phyloP scores from a whole-genome alignment of 2,797 vertebrate species.

The Cyprinella venusta region DNA sequence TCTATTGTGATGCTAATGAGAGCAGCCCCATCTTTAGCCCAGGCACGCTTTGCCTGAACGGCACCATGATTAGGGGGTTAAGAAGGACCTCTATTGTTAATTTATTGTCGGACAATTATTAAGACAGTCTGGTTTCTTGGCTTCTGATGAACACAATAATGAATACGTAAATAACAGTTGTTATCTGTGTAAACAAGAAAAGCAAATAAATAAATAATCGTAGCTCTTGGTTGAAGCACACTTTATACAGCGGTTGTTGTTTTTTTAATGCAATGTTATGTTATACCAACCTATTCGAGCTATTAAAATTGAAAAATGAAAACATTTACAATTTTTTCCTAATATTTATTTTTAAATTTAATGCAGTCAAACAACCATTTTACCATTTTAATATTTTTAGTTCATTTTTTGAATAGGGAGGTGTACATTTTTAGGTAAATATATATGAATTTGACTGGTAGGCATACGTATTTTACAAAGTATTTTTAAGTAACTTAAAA shows the following conservation, averaged over 20 bases:
- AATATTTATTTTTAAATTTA: not conserved
- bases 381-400: too few species aligned
- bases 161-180: slow-evolving; percentile 48
- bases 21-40: slow-evolving; percentile 54
- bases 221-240: not conserved
- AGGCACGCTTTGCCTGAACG: slow-evolving; percentile 66
- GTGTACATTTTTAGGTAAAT: too few species aligned
- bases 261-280: not conserved
- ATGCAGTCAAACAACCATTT: too few species aligned
- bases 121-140: slow-evolving; percentile 51
- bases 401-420: too few species aligned
- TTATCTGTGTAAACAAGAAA: slow-evolving; percentile 52
- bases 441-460: not conserved
- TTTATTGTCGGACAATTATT: slow-evolving; percentile 54
- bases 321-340: not conserved
- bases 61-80: slow-evolving; percentile 22
- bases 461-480: too few species aligned
- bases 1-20: slow-evolving; percentile 75
- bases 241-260: not conserved
- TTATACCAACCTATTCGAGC: not conserved
- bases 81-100: slow-evolving; percentile 52
- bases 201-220: not conserved
- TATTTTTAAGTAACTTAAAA: not conserved
- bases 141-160: slow-evolving; percentile 50
- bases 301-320: not conserved